These are phyloP conservation scores for Simalia tracyae DNA, from an alignment of 2,797 vertebrate species.

Conservation along the genomic window DNA sequence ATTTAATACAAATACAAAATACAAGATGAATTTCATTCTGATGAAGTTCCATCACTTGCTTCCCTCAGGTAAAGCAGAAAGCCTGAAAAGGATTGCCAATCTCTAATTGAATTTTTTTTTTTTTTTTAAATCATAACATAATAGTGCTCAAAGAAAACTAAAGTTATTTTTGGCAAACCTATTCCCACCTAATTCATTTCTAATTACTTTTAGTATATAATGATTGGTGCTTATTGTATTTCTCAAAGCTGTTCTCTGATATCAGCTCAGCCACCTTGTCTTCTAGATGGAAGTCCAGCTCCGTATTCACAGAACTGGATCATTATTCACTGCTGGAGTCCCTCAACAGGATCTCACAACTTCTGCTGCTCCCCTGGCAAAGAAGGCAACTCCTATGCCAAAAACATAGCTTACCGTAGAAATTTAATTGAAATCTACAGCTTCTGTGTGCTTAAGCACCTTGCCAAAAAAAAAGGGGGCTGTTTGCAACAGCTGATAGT, in stretches of 20 bases:
- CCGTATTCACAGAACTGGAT: not conserved
- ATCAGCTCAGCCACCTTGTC: not conserved
- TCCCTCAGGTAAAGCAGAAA: not conserved
- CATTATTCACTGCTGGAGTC: not conserved
- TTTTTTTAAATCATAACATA: not conserved
- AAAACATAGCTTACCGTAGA: not conserved
- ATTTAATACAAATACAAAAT: not conserved
- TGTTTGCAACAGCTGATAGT: not conserved
- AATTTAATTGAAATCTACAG: not conserved
- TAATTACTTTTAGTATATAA: slow-evolving; percentile 17
- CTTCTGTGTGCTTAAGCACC: not conserved
- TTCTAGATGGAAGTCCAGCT: not conserved
- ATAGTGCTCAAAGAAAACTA: slow-evolving; percentile 9
- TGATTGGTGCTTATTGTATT: not conserved
- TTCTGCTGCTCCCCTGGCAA: not conserved
- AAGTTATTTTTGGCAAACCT: slow-evolving; percentile 35
- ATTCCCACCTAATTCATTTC: slow-evolving; percentile 30
- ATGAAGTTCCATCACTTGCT: not conserved
- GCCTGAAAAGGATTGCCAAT: not conserved
- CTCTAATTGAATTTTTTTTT: not conserved
- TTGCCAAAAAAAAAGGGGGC: not conserved
- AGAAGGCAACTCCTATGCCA: not conserved
- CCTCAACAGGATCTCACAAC: not conserved
- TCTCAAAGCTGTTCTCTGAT: not conserved
- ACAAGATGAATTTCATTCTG: not conserved